Conservation (phyloP, 2,113 vertebrate genomes). For the Cyanoderma ruficeps region DNA sequence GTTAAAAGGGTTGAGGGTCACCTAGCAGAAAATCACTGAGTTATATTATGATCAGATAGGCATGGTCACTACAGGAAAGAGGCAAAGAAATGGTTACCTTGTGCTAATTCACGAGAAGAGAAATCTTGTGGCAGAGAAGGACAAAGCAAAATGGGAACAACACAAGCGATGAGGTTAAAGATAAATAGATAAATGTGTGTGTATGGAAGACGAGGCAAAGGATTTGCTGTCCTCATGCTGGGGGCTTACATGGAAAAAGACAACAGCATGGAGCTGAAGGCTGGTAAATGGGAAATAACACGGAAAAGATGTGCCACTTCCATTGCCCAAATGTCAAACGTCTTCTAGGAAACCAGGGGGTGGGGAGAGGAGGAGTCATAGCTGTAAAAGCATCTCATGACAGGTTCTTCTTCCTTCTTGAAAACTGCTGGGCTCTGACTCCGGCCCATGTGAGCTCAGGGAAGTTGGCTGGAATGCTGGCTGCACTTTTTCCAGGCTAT, state of each 20-base stretch:
- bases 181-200: not conserved
- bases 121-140: not conserved
- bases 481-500: conserved; percentile 63
- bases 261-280: not conserved
- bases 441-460: conserved; percentile 36
- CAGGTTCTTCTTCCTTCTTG: conserved; percentile 49
- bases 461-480: conserved; percentile 48
- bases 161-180: not conserved
- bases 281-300: conserved; percentile 10
- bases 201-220: not conserved
- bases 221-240: not conserved
- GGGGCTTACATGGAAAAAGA: not conserved
- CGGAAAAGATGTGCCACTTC: not conserved
- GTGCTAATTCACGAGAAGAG: not conserved
- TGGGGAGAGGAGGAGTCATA: not conserved
- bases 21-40: not conserved
- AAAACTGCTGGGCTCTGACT: conserved; percentile 30
- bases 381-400: conserved; percentile 19
- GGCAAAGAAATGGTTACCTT: not conserved
- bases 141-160: not conserved
- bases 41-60: not conserved
- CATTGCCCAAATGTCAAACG: conserved; percentile 60
- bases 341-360: not conserved
- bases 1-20: not conserved
- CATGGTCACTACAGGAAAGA: not conserved